phyloP scores from a whole-genome alignment of 2,888 invertebrate species.

The Synanthedon tipuliformis region DNA sequence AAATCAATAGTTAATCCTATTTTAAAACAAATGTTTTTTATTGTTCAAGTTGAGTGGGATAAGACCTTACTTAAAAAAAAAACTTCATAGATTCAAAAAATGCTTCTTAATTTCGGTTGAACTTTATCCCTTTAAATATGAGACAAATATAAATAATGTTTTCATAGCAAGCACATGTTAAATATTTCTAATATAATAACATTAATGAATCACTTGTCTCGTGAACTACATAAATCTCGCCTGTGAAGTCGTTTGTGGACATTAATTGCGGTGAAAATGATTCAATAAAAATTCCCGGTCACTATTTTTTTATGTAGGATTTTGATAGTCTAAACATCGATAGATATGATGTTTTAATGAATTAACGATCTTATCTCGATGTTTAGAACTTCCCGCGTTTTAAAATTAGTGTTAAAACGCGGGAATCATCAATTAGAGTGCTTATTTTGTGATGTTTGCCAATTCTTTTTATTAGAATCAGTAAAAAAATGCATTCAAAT shows the following conservation, averaged over 20 bases:
- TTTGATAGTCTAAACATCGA: neutral
- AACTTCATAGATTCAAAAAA: too few relatives aligned
- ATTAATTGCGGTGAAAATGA: constrained; percentile 1
- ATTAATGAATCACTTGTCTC: neutral
- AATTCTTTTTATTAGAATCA: too few relatives aligned
- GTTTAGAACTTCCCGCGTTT: neutral
- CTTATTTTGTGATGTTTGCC: too few relatives aligned
- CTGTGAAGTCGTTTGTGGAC: neutral
- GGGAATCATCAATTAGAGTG: too few relatives aligned
- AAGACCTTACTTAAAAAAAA: too few relatives aligned
- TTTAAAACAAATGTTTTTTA: too few relatives aligned
- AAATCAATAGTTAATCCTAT: too few relatives aligned
- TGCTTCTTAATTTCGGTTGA: too few relatives aligned
- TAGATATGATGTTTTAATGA: neutral
- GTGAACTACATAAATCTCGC: neutral
- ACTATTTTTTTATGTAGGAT: neutral
- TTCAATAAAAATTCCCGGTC: constrained; percentile 1
- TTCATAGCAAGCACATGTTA: neutral
- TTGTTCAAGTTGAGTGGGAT: too few relatives aligned
- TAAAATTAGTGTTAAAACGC: too few relatives aligned
- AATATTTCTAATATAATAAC: neutral
- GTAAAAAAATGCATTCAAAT: too few relatives aligned
- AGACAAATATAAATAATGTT: neutral
- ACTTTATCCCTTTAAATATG: too few relatives aligned
- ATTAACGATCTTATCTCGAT: neutral